These are phyloP conservation scores for Palythoa caribaeorum DNA, from an alignment of 92 coral and sea anemone genomes.

Conservation along the genomic window DNA sequence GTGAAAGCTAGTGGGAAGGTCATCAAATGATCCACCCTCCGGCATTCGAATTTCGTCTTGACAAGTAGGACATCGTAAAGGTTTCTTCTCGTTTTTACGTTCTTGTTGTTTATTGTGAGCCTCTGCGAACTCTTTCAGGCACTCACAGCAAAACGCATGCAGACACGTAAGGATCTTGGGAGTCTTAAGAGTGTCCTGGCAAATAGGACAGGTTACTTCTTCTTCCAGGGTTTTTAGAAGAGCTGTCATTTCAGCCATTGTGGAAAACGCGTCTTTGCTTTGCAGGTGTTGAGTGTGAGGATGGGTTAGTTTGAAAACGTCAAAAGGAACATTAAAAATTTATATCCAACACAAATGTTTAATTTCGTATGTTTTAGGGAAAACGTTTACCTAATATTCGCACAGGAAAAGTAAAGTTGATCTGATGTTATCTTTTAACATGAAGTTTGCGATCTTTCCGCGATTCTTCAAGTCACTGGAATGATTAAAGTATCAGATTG, in stretches of 20 bases:
- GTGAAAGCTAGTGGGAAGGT: neutral
- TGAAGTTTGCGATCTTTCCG: neutral
- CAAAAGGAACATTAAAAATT: neutral
- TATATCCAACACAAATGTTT: neutral
- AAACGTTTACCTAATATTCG: neutral
- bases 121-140: neutral
- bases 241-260: conserved; percentile 9
- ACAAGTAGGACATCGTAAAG: conserved; percentile 15
- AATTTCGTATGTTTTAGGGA: neutral
- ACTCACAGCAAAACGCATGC: conserved; percentile 6
- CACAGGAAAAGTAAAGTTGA: neutral
- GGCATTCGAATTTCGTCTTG: neutral
- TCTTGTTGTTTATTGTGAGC: neutral
- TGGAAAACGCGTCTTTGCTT: neutral
- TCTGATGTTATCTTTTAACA: neutral
- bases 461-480: neutral
- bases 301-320: neutral
- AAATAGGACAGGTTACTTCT: conserved; percentile 8
- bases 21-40: neutral
- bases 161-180: neutral
- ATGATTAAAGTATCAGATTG: neutral
- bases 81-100: neutral
- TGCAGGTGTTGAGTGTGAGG: neutral
- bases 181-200: neutral
- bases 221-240: conserved; percentile 1